Percentiles rank a stretch among this genome's conserved stretches.
Conservation (phyloP, 1,140 invertebrate genomes). For the Drosophila navojoa region DNA sequence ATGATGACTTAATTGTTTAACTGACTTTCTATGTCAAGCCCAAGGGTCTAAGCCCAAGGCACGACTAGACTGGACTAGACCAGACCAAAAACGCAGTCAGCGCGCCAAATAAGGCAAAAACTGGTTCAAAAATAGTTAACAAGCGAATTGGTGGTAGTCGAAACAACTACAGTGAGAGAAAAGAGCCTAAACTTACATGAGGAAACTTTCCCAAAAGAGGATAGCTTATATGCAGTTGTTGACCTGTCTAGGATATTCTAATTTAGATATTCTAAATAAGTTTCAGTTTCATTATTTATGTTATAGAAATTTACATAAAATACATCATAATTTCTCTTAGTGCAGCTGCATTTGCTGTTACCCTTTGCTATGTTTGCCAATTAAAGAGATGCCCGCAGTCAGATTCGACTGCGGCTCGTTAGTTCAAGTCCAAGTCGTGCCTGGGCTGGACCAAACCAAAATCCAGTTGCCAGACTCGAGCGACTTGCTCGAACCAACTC, state of each 20-base stretch:
- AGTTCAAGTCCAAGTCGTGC: conserved; percentile 65
- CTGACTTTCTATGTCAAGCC: conserved; percentile 26
- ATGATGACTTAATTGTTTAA: conserved; percentile 72
- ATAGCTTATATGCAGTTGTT: too few species aligned
- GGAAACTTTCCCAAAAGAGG: too few species aligned
- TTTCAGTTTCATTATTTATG: neutral
- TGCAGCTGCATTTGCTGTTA: conserved; percentile 10
- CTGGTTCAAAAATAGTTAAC: conserved; percentile 51
- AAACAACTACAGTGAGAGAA: neutral
- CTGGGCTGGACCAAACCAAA: conserved; percentile 30
- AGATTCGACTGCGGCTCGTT: conserved; percentile 42
- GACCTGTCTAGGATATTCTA: too few species aligned
- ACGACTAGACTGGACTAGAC: neutral
- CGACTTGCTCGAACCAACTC: conserved; percentile 3
- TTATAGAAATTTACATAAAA: too few species aligned
- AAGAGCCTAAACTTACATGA: neutral
- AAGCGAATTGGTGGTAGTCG: conserved; percentile 41
- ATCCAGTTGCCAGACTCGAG: conserved; percentile 49
- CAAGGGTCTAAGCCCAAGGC: conserved; percentile 32
- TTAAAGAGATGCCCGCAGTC: conserved; percentile 35
- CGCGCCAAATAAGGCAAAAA: conserved; percentile 47
- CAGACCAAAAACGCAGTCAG: neutral
- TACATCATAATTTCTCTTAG: neutral
- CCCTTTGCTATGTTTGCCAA: conserved; percentile 26
- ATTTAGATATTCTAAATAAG: too few species aligned